These are phyloP conservation scores for Heteromyza rotundicornis DNA, from an alignment of 2,888 invertebrate genomes.

Conservation along the genomic window DNA sequence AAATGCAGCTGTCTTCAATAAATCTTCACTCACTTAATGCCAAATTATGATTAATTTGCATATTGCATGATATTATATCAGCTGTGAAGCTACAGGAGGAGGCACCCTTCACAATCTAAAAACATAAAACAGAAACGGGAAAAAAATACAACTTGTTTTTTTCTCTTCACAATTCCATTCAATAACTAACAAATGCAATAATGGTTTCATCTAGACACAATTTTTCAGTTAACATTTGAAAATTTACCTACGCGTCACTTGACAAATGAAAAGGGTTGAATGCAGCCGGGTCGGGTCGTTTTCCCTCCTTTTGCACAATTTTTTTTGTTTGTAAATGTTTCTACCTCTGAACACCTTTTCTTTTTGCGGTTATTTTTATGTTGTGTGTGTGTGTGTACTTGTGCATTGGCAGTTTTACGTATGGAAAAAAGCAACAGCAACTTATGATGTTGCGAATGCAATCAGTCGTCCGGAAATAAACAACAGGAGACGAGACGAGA, in stretches of 20 bases:
- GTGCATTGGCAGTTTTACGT: background rate
- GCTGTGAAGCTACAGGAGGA: constrained; percentile 28
- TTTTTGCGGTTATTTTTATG: background rate
- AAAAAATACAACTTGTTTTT: constrained; percentile 14
- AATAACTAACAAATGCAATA: background rate
- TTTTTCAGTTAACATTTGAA: background rate
- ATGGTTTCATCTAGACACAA: background rate
- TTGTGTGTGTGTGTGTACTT: background rate
- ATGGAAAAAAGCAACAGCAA: background rate
- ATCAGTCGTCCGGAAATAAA: constrained; percentile 53
- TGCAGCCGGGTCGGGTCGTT: background rate
- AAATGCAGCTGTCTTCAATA: too few relatives aligned
- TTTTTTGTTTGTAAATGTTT: too few relatives aligned
- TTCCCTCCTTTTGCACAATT: background rate
- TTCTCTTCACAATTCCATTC: too few relatives aligned
- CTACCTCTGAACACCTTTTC: constrained; percentile 4
- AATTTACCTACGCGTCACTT: too few relatives aligned
- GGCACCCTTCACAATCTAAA: constrained; percentile 5
- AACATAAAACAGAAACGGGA: background rate
- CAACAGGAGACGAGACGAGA: constrained; percentile 10
- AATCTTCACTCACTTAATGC: too few relatives aligned
- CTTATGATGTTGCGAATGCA: constrained; percentile 37
- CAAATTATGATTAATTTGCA: constrained; percentile 44
- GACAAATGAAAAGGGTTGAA: constrained; percentile 9
- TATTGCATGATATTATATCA: constrained; percentile 44